These are phyloP conservation scores for Pollicipes pollicipes DNA, from an alignment of 1,140 invertebrate species.

Conservation along the genomic window DNA sequence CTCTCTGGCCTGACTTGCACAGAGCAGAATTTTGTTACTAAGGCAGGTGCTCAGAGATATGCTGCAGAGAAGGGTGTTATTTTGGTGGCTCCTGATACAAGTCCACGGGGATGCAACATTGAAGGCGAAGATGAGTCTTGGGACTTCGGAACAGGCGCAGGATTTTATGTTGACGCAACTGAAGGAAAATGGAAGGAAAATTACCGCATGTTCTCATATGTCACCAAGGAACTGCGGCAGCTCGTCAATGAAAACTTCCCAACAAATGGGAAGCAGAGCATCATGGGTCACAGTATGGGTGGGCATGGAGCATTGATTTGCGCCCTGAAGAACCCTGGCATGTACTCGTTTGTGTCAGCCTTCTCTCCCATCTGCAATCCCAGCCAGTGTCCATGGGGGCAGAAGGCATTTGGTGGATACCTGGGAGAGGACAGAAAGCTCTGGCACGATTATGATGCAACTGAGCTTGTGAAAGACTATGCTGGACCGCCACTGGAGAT, in stretches of 20 bases:
- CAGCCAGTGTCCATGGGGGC: constrained; percentile 62
- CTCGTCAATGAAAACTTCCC: constrained; percentile 39
- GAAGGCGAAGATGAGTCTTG: constrained; percentile 74
- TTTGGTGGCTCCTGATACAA: constrained; percentile 86
- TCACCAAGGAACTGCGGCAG: constrained; percentile 72
- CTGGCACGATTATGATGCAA: constrained; percentile 82
- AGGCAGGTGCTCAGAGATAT: constrained; percentile 76
- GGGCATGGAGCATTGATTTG: constrained; percentile 89
- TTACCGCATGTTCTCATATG: constrained; percentile 91
- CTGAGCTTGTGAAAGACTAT: constrained; percentile 61
- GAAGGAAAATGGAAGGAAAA: constrained; percentile 79
- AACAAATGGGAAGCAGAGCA: constrained; percentile 32
- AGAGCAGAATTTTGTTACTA: constrained; percentile 91
- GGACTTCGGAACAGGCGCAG: constrained; percentile 89
- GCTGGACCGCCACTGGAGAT: constrained; percentile 59
- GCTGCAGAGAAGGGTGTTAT: constrained; percentile 64
- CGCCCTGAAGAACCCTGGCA: constrained; percentile 74
- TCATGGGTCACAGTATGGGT: constrained; percentile 53
- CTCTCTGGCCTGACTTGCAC: constrained; percentile 87
- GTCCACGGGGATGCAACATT: constrained; percentile 73
- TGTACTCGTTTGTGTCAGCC: constrained; percentile 80
- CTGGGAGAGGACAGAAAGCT: constrained; percentile 44
- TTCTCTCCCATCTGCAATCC: constrained; percentile 94
- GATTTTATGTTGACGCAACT: constrained; percentile 89
- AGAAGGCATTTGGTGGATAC: constrained; percentile 70